These are phyloP conservation scores for Allophyes oxyacanthae DNA, from an alignment of 2,888 invertebrate species.

Conservation along the genomic window DNA sequence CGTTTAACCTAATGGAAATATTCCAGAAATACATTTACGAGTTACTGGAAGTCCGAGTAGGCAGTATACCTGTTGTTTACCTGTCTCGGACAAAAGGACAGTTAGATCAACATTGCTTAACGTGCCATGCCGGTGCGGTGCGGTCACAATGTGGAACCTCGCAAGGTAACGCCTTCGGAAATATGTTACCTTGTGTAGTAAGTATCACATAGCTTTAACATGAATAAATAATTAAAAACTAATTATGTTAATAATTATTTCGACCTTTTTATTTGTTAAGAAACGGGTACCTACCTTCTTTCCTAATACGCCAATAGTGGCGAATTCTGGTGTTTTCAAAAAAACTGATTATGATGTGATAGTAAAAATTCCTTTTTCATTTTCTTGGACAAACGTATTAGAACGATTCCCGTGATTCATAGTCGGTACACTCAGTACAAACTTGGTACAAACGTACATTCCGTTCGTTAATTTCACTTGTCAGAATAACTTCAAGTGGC, in stretches of 20 bases:
- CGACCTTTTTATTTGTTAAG: too few species aligned
- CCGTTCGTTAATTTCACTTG: conserved; percentile 27
- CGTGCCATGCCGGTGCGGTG: conserved; percentile 2
- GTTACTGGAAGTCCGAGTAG: conserved; percentile 25
- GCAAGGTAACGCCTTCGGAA: conserved; percentile 14
- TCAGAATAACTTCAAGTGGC: conserved; percentile 15
- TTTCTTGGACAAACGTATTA: too few species aligned
- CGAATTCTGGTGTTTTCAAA: too few species aligned
- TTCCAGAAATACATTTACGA: conserved; percentile 40
- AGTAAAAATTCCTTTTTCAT: too few species aligned
- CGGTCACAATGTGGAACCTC: conserved; percentile 9
- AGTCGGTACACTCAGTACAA: background rate
- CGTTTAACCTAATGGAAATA: conserved; percentile 9
- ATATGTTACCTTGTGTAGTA: conserved; percentile 6
- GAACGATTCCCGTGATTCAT: too few species aligned
- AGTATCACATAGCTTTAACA: background rate
- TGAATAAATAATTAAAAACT: too few species aligned
- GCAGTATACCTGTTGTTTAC: conserved; percentile 31
- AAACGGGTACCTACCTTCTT: too few species aligned
- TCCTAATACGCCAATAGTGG: too few species aligned
- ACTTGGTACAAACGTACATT: background rate
- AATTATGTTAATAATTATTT: too few species aligned
- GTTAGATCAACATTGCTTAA: conserved; percentile 26
- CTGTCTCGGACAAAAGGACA: conserved; percentile 35
- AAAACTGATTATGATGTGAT: too few species aligned